Percentiles rank a stretch among this genome's conserved stretches.
phyloP scores from a whole-genome alignment of 30 jellyfish, hydroid and myxozoan species.

The Phacellophora camtschatica region DNA sequence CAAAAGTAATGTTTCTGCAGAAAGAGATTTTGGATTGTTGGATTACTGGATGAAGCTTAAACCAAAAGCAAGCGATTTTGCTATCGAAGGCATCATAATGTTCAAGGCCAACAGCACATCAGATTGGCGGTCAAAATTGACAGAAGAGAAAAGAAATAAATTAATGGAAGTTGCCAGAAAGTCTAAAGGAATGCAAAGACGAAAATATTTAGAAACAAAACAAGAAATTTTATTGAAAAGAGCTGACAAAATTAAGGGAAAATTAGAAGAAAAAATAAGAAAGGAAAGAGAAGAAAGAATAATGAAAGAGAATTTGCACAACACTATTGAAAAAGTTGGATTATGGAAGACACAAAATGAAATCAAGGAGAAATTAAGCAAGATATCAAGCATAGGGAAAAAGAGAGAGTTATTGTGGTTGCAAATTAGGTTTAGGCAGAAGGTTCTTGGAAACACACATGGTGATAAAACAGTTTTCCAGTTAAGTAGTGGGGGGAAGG shows the following conservation, averaged over 20 bases:
- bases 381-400: too few species aligned
- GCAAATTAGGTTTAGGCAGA: too few species aligned
- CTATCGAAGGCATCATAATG: constrained; percentile 38
- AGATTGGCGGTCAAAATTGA: not conserved
- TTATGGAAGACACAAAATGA: too few species aligned
- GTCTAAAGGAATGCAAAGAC: constrained; percentile 2
- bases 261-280: not conserved
- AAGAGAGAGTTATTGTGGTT: too few species aligned
- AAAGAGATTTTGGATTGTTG: constrained; percentile 43
- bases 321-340: too few species aligned
- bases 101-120: not conserved
- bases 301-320: too few species aligned
- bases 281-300: not conserved
- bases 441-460: too few species aligned
- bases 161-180: constrained; percentile 11
- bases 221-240: not conserved
- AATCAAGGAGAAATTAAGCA: too few species aligned
- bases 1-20: constrained; percentile 24
- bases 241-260: not conserved
- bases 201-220: not conserved
- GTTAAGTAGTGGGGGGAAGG: too few species aligned
- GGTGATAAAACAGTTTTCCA: too few species aligned
- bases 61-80: constrained; percentile 34
- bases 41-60: not conserved
- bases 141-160: not conserved